Evolutionary conservation across 2,888 invertebrate genomes (phyloP).

Genomic region (Anodontia alba): DNA sequence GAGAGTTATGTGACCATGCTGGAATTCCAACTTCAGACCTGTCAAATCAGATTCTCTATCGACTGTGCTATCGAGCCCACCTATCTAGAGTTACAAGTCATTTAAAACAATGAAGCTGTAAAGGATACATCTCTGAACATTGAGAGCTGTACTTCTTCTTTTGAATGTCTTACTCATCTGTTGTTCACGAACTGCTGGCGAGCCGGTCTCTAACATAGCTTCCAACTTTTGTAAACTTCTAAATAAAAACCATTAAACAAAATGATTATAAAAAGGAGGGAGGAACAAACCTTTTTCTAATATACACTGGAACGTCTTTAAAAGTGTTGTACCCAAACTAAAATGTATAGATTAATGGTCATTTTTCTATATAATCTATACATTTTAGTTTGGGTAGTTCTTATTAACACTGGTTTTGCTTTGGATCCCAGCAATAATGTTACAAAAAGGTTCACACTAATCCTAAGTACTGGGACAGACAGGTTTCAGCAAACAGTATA

Average conservation of each 20-base stretch:
- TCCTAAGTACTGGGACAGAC: not conserved
- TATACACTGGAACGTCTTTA: not conserved
- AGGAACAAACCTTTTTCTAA: not conserved
- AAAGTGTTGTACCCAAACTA: no score
- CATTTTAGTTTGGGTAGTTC: not conserved
- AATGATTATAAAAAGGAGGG: not conserved
- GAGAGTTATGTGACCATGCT: no score
- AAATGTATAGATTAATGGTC: no score
- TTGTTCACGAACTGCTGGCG: slow-evolving; percentile 66
- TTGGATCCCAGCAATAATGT: no score
- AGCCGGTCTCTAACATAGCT: slow-evolving; percentile 67
- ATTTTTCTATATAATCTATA: no score
- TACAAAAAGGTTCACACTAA: no score
- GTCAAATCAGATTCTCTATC: no score
- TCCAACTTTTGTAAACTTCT: slow-evolving; percentile 63
- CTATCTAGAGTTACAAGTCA: no score
- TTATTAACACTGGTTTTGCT: not conserved
- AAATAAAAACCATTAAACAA: not conserved
- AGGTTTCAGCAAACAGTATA: no score
- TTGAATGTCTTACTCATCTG: slow-evolving; percentile 70
- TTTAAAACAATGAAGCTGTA: no score
- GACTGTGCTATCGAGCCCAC: no score
- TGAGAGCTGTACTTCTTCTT: slow-evolving; percentile 70
- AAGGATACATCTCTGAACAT: slow-evolving; percentile 80
- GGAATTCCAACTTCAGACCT: no score